A percentile compares a stretch with the other conserved stretches of the same genome.
Conservation (phyloP, 2,797 vertebrate species). For the Notoglanidium macrostoma region DNA sequence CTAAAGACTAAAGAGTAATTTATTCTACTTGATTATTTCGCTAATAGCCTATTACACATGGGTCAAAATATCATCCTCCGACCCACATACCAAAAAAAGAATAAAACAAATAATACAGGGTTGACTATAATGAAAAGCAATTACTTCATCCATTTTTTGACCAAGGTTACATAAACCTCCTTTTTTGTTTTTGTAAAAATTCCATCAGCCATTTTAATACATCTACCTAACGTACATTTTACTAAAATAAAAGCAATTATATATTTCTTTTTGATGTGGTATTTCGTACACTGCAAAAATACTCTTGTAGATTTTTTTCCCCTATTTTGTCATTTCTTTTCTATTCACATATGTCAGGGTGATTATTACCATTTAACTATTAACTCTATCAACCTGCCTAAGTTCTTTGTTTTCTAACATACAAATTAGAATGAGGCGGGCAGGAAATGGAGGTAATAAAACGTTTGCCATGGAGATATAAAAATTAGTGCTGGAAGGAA, state of each 20-base stretch:
- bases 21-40: slow-evolving; percentile 63
- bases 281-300: slow-evolving; percentile 84
- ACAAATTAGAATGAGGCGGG: slow-evolving; percentile 57
- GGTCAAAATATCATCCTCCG: slow-evolving; percentile 63
- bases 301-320: slow-evolving; percentile 71
- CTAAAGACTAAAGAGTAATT: slow-evolving; percentile 64
- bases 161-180: slow-evolving; percentile 80
- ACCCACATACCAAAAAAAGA: slow-evolving; percentile 66
- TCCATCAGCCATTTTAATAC: slow-evolving; percentile 73
- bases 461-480: slow-evolving; percentile 45
- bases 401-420: slow-evolving; percentile 57
- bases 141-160: slow-evolving; percentile 80
- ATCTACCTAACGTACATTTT: slow-evolving; percentile 78
- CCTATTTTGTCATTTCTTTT: slow-evolving; percentile 66
- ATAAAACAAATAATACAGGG: slow-evolving; percentile 67
- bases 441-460: slow-evolving; percentile 52
- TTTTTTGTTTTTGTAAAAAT: slow-evolving; percentile 63
- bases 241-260: slow-evolving; percentile 79
- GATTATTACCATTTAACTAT: slow-evolving; percentile 72
- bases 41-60: slow-evolving; percentile 66
- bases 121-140: slow-evolving; percentile 73
- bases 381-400: slow-evolving; percentile 61
- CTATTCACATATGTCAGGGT: slow-evolving; percentile 86
- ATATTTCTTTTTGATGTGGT: slow-evolving; percentile 75
- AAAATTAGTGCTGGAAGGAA: slow-evolving; percentile 66